These are phyloP conservation scores for Numenius phaeopus DNA, from an alignment of 2,797 vertebrate genomes.

Conservation along the genomic window DNA sequence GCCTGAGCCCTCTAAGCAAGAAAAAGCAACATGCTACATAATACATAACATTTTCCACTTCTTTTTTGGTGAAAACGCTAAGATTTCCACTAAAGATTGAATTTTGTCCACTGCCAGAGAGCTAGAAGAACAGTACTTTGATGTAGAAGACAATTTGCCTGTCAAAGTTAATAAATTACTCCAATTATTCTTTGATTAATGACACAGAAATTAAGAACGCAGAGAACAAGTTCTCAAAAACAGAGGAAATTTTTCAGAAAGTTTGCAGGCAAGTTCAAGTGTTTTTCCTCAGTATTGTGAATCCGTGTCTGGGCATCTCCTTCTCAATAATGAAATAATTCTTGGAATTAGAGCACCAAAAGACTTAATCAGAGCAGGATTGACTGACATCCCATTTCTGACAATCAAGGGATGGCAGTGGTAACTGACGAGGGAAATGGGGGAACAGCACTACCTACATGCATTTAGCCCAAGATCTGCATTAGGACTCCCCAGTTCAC, in stretches of 20 bases:
- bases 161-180: slow-evolving; percentile 28
- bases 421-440: not conserved
- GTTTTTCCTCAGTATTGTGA: slow-evolving; percentile 4
- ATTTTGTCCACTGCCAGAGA: not conserved
- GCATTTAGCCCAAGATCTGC: not conserved
- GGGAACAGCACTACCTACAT: not conserved
- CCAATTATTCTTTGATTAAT: slow-evolving; percentile 47
- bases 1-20: not conserved
- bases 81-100: not conserved
- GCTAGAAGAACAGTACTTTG: not conserved
- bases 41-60: not conserved
- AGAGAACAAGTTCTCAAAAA: not conserved
- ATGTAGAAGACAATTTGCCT: slow-evolving; percentile 15
- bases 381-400: not conserved
- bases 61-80: not conserved
- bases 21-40: not conserved
- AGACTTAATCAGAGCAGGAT: slow-evolving; percentile 3
- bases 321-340: not conserved
- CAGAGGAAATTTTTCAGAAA: not conserved
- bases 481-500: not conserved
- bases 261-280: slow-evolving; percentile 17
- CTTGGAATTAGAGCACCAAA: not conserved
- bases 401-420: not conserved
- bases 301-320: not conserved
- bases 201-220: slow-evolving; percentile 3